Conservation (phyloP, 2,113 vertebrate genomes). For the Elachura formosa region DNA sequence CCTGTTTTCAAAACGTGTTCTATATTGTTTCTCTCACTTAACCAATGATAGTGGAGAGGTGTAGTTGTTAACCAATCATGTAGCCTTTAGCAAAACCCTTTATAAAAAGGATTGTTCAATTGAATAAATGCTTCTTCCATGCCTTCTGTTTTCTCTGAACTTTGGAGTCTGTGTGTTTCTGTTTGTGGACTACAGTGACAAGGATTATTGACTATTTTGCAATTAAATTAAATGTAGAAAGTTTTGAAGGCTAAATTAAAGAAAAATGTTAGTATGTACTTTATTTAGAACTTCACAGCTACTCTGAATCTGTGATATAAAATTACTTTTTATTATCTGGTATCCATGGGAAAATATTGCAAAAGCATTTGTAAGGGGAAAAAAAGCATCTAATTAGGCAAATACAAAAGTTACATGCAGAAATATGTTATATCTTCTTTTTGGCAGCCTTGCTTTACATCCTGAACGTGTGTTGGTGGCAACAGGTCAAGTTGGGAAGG, state of each 20-base stretch:
- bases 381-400: background rate
- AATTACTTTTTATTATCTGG: background rate
- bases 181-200: no score
- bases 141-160: no score
- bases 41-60: no score
- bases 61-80: no score
- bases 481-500: slow-evolving; percentile 97
- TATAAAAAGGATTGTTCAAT: no score
- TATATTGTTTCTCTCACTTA: no score
- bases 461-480: slow-evolving; percentile 94
- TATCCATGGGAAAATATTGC: background rate
- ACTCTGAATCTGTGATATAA: background rate
- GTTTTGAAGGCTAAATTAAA: background rate
- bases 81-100: no score
- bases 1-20: no score
- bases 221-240: background rate
- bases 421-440: background rate
- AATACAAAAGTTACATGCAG: background rate
- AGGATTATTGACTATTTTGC: background rate
- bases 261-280: background rate
- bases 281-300: background rate
- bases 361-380: background rate
- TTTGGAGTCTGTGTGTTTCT: no score
- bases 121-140: no score
- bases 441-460: slow-evolving; percentile 90